Percentiles rank a stretch among this genome's conserved stretches.
Evolutionary conservation across 2,113 vertebrate species (phyloP).

Genomic region (Pagrus major): DNA sequence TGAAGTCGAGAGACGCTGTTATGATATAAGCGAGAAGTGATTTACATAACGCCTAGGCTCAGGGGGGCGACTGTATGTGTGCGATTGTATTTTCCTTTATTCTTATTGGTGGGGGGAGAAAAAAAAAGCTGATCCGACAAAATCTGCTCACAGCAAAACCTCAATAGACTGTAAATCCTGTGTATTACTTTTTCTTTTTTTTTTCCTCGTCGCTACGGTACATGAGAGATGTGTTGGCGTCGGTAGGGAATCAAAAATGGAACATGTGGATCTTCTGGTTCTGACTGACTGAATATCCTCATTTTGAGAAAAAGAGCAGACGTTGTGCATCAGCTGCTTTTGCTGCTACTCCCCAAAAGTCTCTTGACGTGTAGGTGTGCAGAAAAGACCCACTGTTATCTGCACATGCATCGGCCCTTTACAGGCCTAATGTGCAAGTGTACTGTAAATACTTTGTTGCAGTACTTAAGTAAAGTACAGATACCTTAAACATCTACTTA

Average conservation of each 20-base stretch:
- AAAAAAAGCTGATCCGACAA: slow-evolving; percentile 50
- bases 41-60: slow-evolving; percentile 60
- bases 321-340: slow-evolving; percentile 55
- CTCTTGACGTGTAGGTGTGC: slow-evolving; percentile 37
- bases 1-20: slow-evolving; percentile 52
- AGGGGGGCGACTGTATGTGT: slow-evolving; percentile 12
- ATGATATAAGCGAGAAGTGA: slow-evolving; percentile 47
- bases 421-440: slow-evolving; percentile 23
- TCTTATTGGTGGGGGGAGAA: slow-evolving; percentile 37
- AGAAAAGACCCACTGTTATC: slow-evolving; percentile 30
- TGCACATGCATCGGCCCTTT: slow-evolving; percentile 2
- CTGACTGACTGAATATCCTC: slow-evolving; percentile 60
- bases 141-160: slow-evolving; percentile 43
- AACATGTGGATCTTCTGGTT: slow-evolving; percentile 45
- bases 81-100: slow-evolving; percentile 26
- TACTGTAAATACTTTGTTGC: too few species aligned
- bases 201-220: slow-evolving; percentile 16
- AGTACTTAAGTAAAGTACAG: too few species aligned
- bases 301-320: slow-evolving; percentile 41
- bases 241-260: slow-evolving; percentile 31
- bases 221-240: slow-evolving; percentile 43
- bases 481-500: too few species aligned
- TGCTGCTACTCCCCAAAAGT: slow-evolving; percentile 24
- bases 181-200: too few species aligned
- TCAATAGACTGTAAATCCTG: slow-evolving; percentile 47